Evolutionary conservation across 2,888 invertebrate genomes (phyloP).

Genomic region (Tineola bisselliella): DNA sequence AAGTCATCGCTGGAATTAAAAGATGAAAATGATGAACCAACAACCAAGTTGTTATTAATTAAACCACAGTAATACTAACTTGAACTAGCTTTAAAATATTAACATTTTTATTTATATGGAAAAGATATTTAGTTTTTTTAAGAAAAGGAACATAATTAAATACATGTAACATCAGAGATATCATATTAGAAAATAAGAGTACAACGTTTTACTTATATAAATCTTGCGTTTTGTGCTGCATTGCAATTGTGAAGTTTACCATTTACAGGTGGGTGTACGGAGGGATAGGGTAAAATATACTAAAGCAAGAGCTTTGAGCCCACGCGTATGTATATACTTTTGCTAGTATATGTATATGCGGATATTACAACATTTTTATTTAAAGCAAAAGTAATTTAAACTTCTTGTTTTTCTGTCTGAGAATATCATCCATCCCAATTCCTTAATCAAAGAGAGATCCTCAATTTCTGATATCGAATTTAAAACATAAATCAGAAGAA

Average conservation of each 20-base stretch:
- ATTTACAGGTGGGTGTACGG: neutral
- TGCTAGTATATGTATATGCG: neutral
- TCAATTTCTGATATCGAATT: neutral
- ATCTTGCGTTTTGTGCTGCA: neutral
- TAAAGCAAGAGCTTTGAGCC: neutral
- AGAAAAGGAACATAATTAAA: too few relatives aligned
- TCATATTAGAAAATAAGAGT: neutral
- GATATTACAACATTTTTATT: neutral
- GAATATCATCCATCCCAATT: neutral
- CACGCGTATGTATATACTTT: neutral
- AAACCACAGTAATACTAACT: too few relatives aligned
- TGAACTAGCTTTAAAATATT: too few relatives aligned
- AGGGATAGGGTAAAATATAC: neutral
- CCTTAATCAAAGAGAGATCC: neutral
- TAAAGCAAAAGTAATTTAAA: neutral
- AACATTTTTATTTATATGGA: too few relatives aligned
- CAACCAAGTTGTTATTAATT: too few relatives aligned
- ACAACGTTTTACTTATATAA: neutral
- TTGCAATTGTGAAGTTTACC: neutral
- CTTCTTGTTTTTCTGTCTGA: neutral
- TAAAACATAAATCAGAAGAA: neutral
- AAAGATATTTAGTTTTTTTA: too few relatives aligned
- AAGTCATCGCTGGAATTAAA: too few relatives aligned
- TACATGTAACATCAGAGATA: too few relatives aligned
- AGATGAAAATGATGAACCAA: too few relatives aligned